A percentile compares a stretch with the other conserved stretches of the same genome.
Conservation (phyloP, 2,888 invertebrate genomes). For the Xanthorhoe designata region DNA sequence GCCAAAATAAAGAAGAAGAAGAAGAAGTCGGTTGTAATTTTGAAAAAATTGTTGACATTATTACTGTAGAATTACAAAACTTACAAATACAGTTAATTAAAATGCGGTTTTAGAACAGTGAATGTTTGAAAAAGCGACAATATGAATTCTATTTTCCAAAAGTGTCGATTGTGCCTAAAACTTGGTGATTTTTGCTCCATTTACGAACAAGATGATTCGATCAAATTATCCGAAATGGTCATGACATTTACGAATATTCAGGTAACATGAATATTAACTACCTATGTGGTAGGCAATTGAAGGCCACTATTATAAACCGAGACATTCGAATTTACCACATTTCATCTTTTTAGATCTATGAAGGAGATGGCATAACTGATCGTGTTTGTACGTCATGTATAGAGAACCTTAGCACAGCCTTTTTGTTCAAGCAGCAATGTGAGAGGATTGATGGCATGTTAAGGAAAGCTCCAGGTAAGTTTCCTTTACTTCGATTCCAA, state of each 20-base stretch:
- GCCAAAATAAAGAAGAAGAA: no score
- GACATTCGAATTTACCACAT: not conserved
- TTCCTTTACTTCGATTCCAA: not conserved
- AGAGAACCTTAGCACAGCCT: slow-evolving; percentile 78
- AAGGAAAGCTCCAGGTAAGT: slow-evolving; percentile 68
- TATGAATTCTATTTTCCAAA: slow-evolving; percentile 69
- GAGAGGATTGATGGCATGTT: slow-evolving; percentile 72
- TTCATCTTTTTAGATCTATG: slow-evolving; percentile 62
- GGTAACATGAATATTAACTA: slow-evolving; percentile 52
- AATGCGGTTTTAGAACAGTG: not conserved
- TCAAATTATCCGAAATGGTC: slow-evolving; percentile 79
- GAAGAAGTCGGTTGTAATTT: not conserved
- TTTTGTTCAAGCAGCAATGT: slow-evolving; percentile 78
- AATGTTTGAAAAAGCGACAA: not conserved
- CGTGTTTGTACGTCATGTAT: slow-evolving; percentile 78
- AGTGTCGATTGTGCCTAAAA: slow-evolving; percentile 79
- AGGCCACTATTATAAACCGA: not conserved
- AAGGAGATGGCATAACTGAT: slow-evolving; percentile 78
- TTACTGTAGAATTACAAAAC: no score
- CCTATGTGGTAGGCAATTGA: not conserved
- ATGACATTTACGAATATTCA: slow-evolving; percentile 77
- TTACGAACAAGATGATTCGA: slow-evolving; percentile 79
- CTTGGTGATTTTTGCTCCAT: slow-evolving; percentile 81
- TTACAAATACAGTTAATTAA: not conserved
- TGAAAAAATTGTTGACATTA: slow-evolving; percentile 1